Evolutionary conservation across 2,888 invertebrate species (phyloP), one percentile per base, ranked within the genome.

Genomic region (Chesias legatella): DNA sequence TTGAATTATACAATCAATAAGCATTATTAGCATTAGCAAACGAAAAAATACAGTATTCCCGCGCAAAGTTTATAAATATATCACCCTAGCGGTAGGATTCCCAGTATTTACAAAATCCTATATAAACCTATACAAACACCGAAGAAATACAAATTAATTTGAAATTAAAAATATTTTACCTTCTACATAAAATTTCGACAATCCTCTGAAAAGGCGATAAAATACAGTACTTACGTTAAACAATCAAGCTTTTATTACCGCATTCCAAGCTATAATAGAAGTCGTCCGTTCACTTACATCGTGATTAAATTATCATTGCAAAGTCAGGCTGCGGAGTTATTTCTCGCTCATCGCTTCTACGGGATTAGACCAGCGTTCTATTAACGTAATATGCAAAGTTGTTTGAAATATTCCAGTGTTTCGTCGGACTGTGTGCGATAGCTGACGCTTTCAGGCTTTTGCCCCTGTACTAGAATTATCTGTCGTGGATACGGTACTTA

Each of bases 271-370:
- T 69, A 68, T 72, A 72, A 73, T 72, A 73, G 71, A 67, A 71
- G 60, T 61, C 62, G 67, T 62, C 61, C 62, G 59, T 66, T 74
- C 72, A 71, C 69, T 80, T 78, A 77, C 69, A 76, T 65, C 63
- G 68, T 72, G 76, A 83, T 85, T 83, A 82, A 84, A 83, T 85
- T 84, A 83, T 81, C 76, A 83, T 83, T 83, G 79, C 82, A 81
- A 84, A 82, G 74, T 78, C 70, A 62, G 69, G 57, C 60, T 67
- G 56, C 57, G 44, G 54, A 68, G 66, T 69, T 71, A 74, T 67
- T 66, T 63, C 67, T 54, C 63, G 60, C 56, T 63, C 68, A 63
- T 65, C 63, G 59, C 61, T 62, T 64, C 52, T 53, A 56, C 51
- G 45, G 61, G 60, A 70, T 70, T 69, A 72, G 56, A 50, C 53